These are phyloP conservation scores for Polyodon spathula DNA, from an alignment of 2,113 vertebrate genomes.

Conservation along the genomic window DNA sequence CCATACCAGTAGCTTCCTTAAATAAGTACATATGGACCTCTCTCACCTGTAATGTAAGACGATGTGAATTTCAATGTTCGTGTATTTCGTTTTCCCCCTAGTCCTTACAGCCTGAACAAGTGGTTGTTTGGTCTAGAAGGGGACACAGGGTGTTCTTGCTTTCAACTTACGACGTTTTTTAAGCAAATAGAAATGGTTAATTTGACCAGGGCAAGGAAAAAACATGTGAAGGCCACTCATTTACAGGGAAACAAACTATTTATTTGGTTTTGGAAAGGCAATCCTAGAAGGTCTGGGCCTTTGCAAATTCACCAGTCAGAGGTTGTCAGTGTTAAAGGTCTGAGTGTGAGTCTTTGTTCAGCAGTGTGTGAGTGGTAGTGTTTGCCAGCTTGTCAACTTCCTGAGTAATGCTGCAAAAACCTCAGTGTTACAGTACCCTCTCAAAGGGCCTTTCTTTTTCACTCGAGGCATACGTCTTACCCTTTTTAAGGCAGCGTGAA, in stretches of 20 bases:
- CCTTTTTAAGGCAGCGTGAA: not conserved
- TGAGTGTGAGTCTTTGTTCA: slow-evolving; percentile 48
- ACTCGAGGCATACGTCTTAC: not conserved
- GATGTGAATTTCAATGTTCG: too few relatives aligned
- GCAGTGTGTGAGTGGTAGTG: slow-evolving; percentile 58
- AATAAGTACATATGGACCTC: too few relatives aligned
- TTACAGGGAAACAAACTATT: slow-evolving; percentile 46
- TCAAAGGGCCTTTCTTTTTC: slow-evolving; percentile 63
- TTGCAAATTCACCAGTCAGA: slow-evolving; percentile 51
- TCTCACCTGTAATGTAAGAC: too few relatives aligned
- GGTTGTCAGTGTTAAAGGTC: slow-evolving; percentile 55
- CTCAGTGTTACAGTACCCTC: slow-evolving; percentile 18
- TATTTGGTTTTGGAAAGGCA: slow-evolving; percentile 48
- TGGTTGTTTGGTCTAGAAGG: too few relatives aligned
- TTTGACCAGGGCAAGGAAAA: not conserved
- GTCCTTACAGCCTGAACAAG: too few relatives aligned
- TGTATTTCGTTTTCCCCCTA: too few relatives aligned
- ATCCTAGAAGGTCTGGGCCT: slow-evolving; percentile 49
- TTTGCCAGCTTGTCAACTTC: slow-evolving; percentile 51
- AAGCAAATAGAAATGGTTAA: too few relatives aligned
- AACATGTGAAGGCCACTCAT: not conserved
- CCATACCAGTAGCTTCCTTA: too few relatives aligned
- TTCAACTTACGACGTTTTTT: too few relatives aligned
- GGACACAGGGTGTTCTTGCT: too few relatives aligned
- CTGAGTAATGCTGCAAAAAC: slow-evolving; percentile 27